phyloP scores from a whole-genome alignment of 2,797 vertebrate species.

The Urocyon cinereoargenteus region DNA sequence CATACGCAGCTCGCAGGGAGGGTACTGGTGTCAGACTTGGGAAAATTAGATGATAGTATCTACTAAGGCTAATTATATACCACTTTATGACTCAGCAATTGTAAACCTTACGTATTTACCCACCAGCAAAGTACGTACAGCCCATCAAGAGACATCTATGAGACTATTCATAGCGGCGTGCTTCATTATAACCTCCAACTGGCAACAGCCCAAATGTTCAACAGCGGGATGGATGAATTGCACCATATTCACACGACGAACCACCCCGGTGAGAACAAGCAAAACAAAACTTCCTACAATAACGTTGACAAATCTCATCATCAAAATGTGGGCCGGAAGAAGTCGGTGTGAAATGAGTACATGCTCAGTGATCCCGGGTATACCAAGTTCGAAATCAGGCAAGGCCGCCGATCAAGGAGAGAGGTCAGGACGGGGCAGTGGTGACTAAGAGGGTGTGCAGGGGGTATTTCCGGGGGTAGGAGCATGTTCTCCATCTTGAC shows the following conservation, averaged over 20 bases:
- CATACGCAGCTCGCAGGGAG: background rate
- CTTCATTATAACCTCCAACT: background rate
- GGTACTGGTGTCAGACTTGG: background rate
- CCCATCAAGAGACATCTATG: background rate
- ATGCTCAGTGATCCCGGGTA: background rate
- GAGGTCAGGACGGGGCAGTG: background rate
- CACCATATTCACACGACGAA: background rate
- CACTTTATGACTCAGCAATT: conserved; percentile 45
- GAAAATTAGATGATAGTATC: conserved; percentile 34
- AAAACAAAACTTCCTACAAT: background rate
- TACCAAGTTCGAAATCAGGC: background rate
- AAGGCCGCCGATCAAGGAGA: background rate
- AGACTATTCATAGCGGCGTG: background rate
- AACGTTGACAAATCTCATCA: background rate
- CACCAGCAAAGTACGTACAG: background rate
- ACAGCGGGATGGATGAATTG: background rate
- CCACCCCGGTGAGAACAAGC: background rate
- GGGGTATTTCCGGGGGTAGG: background rate
- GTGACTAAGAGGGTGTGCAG: background rate
- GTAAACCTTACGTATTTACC: conserved; percentile 32
- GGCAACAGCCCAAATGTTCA: background rate
- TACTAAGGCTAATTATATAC: conserved; percentile 56
- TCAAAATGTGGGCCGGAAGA: background rate
- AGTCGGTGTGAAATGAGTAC: background rate
- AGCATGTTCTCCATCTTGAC: background rate